These are phyloP conservation scores for Bagarius yarrelli DNA, from an alignment of 2,113 vertebrate genomes.

Conservation along the genomic window DNA sequence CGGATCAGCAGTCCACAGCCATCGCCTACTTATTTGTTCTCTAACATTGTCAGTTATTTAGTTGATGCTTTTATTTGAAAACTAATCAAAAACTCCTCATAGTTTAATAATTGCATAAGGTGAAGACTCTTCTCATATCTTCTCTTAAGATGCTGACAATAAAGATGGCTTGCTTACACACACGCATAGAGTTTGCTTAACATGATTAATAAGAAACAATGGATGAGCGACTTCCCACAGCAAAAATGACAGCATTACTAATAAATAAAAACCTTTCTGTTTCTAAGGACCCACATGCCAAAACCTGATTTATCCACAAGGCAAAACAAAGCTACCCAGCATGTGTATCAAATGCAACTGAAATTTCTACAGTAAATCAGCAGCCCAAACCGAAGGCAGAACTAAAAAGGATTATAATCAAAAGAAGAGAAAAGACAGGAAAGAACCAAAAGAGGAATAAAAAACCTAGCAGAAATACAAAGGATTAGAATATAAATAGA, in stretches of 20 bases:
- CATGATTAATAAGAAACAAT: conserved; percentile 7
- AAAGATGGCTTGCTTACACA: not conserved
- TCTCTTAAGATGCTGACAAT: not conserved
- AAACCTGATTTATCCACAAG: not conserved
- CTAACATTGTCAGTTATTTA: not conserved
- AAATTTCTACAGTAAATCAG: not conserved
- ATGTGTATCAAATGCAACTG: not conserved
- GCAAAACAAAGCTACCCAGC: not conserved
- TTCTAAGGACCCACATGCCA: not conserved
- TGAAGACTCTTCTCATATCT: not conserved
- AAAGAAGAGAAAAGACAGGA: not conserved
- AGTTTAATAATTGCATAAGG: not conserved
- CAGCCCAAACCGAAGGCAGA: conserved; percentile 13
- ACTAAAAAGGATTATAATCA: conserved; percentile 8
- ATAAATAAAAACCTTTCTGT: not conserved
- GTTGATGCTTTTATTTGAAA: not conserved
- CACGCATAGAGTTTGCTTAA: not conserved
- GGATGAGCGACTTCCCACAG: not conserved
- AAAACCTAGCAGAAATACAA: not conserved
- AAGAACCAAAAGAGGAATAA: not conserved
- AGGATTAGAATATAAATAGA: conserved; percentile 20
- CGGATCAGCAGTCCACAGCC: no score
- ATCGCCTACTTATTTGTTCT: no score
- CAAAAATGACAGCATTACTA: not conserved
- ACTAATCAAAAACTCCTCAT: not conserved